phyloP scores from a whole-genome alignment of 2,888 invertebrate species.

The Bombylius major region DNA sequence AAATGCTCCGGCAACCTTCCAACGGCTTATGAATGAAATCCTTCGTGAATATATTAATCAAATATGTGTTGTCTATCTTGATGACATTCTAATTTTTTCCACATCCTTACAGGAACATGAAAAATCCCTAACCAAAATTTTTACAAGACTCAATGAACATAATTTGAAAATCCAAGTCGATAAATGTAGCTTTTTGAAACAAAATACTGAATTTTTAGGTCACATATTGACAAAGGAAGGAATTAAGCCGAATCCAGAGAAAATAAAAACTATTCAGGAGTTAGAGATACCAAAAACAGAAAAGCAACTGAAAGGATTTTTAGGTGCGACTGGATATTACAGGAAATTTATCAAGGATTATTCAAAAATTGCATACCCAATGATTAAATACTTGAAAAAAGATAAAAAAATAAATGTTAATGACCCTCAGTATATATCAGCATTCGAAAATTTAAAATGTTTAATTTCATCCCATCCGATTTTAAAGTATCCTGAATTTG shows the following conservation, averaged over 20 bases:
- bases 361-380: not conserved
- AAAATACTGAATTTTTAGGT: not conserved
- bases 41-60: not conserved
- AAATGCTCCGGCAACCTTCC: slow-evolving; percentile 9
- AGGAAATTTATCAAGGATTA: slow-evolving; percentile 9
- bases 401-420: not conserved
- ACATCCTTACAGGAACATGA: not conserved
- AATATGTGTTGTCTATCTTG: not conserved
- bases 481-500: too few relatives aligned
- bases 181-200: not conserved
- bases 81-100: not conserved
- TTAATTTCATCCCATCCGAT: too few relatives aligned
- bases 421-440: not conserved
- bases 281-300: too few relatives aligned
- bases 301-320: not conserved
- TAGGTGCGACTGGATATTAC: not conserved
- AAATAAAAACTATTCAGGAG: not conserved
- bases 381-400: not conserved
- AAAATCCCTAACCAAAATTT: not conserved
- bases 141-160: too few relatives aligned
- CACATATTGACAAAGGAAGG: not conserved
- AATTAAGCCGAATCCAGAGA: too few relatives aligned
- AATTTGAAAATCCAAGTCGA: too few relatives aligned
- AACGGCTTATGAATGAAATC: slow-evolving; percentile 9
- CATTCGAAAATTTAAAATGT: too few relatives aligned